These are phyloP conservation scores for Crotalus viridis DNA, from an alignment of 2,113 vertebrate genomes.

Conservation along the genomic window DNA sequence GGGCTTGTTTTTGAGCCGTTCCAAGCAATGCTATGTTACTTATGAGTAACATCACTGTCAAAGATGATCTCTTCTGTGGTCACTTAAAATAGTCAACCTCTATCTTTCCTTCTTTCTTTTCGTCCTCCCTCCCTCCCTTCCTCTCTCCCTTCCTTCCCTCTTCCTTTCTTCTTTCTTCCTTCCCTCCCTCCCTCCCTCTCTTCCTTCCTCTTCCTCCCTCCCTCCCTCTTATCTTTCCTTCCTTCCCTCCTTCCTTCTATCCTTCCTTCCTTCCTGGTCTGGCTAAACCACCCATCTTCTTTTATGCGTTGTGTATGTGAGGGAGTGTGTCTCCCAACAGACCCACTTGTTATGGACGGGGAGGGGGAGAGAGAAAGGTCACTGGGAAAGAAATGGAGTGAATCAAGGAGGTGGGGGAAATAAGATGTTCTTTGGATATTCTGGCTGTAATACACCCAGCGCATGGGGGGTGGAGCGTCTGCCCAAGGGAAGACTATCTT, in stretches of 20 bases:
- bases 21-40: background rate
- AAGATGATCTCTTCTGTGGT: conserved; percentile 55
- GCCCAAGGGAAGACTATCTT: background rate
- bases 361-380: background rate
- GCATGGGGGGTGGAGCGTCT: background rate
- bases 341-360: background rate
- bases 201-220: background rate
- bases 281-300: background rate
- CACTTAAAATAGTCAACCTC: background rate
- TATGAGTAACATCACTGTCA: background rate
- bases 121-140: conserved; percentile 48
- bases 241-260: background rate
- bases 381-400: background rate
- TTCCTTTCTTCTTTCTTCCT: background rate
- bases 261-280: background rate
- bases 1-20: background rate
- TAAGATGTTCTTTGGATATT: background rate
- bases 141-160: background rate
- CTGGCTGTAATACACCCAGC: background rate
- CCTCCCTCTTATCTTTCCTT: background rate
- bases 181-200: accelerated
- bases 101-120: background rate
- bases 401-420: background rate
- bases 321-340: background rate
- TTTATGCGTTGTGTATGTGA: background rate